A percentile compares a stretch with the other conserved stretches of the same genome.
Evolutionary conservation across 2,113 vertebrate genomes (phyloP).

Genomic region (Cephalophus harveyi): DNA sequence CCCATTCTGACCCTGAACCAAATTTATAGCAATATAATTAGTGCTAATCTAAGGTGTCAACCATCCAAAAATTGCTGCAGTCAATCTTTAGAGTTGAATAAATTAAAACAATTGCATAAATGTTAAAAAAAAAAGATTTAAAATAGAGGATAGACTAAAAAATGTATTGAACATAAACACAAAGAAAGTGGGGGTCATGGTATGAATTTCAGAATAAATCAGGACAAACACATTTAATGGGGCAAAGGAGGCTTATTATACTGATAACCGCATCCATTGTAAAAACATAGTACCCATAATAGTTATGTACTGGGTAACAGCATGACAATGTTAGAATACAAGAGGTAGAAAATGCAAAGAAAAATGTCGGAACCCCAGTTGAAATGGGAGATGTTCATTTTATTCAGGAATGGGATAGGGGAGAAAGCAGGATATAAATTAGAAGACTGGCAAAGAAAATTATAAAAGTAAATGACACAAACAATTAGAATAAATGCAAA

Average conservation of each 20-base stretch:
- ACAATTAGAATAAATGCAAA: background rate
- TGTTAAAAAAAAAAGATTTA: background rate
- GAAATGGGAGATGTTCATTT: background rate
- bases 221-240: background rate
- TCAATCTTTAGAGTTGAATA: conserved; percentile 23
- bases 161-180: background rate
- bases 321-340: background rate
- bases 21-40: conserved; percentile 71
- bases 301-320: background rate
- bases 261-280: background rate
- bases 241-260: background rate
- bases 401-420: background rate
- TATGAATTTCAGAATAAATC: background rate
- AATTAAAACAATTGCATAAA: conserved; percentile 69
- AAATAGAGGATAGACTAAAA: background rate
- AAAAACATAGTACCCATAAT: background rate
- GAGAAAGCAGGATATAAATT: background rate
- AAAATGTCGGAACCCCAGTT: background rate
- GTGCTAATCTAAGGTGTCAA: conserved; percentile 62
- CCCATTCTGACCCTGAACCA: conserved; percentile 55
- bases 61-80: conserved; percentile 17
- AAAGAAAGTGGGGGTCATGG: background rate
- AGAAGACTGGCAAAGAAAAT: background rate
- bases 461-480: background rate
- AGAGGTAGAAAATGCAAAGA: background rate